Evolutionary conservation across 30 jellyfish, hydroid and myxozoan genomes (phyloP).

Genomic region (Hydra vulgaris): DNA sequence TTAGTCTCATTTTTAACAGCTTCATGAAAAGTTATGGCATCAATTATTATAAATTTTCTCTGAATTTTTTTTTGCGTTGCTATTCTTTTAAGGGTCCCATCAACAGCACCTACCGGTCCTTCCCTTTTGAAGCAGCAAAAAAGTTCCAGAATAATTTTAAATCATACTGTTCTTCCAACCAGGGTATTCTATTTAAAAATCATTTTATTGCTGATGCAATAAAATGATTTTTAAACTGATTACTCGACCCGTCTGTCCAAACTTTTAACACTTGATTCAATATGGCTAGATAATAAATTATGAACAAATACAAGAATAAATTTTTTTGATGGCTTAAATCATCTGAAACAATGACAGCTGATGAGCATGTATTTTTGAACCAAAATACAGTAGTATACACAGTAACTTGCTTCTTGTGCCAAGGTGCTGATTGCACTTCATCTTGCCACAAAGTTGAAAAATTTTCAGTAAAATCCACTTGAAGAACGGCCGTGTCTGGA

Average conservation of each 20-base stretch:
- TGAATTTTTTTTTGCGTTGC: neutral
- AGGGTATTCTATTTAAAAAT: neutral
- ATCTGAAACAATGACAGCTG: constrained; percentile 4
- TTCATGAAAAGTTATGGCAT: no score
- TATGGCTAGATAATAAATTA: neutral
- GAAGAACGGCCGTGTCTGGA: constrained; percentile 4
- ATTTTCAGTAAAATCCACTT: neutral
- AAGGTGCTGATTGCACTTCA: neutral
- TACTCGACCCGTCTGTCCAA: constrained; percentile 5
- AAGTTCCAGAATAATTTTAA: constrained; percentile 1
- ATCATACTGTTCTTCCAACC: no score
- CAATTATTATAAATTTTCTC: no score
- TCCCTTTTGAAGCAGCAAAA: constrained; percentile 1
- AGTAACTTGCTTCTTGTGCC: neutral
- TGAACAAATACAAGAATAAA: neutral
- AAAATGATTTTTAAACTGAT: neutral
- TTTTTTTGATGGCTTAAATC: neutral
- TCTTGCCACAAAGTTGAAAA: neutral
- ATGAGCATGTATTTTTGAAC: neutral
- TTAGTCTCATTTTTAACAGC: no score
- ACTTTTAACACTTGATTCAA: neutral
- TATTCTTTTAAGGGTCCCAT: neutral
- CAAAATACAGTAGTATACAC: neutral
- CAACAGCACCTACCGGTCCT: constrained; percentile 7
- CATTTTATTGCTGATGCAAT: constrained; percentile 3